Percentiles rank a stretch among this genome's conserved stretches.
These are phyloP conservation scores for Lacerta agilis DNA, from an alignment of 2,797 vertebrate species.

Conservation along the genomic window DNA sequence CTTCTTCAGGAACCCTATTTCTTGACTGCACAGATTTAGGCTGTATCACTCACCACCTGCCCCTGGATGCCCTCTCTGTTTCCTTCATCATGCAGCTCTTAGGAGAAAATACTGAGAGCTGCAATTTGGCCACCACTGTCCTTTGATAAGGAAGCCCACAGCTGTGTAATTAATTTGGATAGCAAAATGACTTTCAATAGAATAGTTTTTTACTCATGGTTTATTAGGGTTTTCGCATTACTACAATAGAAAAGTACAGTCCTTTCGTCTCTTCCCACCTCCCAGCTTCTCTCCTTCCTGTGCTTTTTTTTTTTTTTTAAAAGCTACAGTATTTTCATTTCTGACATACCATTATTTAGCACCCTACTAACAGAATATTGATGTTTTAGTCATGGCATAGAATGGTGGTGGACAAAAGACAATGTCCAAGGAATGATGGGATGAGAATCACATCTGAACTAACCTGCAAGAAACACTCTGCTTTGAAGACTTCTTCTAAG, in stretches of 20 bases:
- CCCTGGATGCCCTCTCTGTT: not conserved
- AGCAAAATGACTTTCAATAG: not conserved
- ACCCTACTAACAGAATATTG: not conserved
- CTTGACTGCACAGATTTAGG: not conserved
- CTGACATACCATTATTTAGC: no score
- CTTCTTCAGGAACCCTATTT: not conserved
- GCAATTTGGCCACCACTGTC: not conserved
- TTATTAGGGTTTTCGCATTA: no score
- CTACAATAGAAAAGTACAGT: no score
- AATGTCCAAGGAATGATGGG: conserved; percentile 20
- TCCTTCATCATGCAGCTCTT: not conserved
- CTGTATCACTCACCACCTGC: not conserved
- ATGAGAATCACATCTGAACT: conserved; percentile 41
- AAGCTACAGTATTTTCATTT: no score
- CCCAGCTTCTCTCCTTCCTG: no score
- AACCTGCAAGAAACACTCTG: conserved; percentile 92
- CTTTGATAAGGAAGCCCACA: not conserved
- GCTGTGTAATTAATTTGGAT: not conserved
- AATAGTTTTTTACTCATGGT: no score
- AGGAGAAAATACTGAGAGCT: not conserved
- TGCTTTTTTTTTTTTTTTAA: no score
- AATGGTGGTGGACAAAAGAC: not conserved
- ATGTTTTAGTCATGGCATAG: not conserved
- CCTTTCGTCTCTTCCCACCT: no score
- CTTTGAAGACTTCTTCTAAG: conserved; percentile 81